These are phyloP conservation scores for Phrynosoma blainvillii DNA, from an alignment of 2,113 vertebrate species.

Conservation along the genomic window DNA sequence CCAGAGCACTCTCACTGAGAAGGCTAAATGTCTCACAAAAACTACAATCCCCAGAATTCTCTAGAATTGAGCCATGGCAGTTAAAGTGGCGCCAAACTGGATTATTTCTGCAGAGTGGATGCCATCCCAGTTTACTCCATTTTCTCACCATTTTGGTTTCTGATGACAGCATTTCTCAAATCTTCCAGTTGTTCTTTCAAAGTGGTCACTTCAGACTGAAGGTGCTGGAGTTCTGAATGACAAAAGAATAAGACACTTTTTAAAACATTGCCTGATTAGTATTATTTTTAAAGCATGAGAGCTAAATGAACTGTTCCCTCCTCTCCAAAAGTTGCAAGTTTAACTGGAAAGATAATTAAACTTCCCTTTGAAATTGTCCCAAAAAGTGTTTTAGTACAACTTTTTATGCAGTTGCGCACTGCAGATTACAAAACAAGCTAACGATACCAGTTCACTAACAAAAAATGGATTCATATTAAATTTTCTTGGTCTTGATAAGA, in stretches of 20 bases:
- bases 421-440: neutral
- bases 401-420: neutral
- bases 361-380: neutral
- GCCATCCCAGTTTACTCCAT: neutral
- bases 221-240: neutral
- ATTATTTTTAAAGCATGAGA: neutral
- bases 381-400: neutral
- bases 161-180: neutral
- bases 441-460: neutral
- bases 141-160: constrained; percentile 15
- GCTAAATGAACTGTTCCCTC: neutral
- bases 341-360: neutral
- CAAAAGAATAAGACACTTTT: neutral
- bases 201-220: neutral
- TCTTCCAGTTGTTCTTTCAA: neutral
- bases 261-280: neutral
- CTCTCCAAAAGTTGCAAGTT: neutral
- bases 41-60: no score
- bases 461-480: neutral
- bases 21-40: no score
- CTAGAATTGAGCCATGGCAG: no score
- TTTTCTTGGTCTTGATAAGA: no score
- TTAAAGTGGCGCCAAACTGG: no score
- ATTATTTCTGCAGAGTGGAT: no score
- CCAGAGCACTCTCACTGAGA: no score